Conservation (phyloP, 2,888 invertebrate species). For the Pteria penguin region DNA sequence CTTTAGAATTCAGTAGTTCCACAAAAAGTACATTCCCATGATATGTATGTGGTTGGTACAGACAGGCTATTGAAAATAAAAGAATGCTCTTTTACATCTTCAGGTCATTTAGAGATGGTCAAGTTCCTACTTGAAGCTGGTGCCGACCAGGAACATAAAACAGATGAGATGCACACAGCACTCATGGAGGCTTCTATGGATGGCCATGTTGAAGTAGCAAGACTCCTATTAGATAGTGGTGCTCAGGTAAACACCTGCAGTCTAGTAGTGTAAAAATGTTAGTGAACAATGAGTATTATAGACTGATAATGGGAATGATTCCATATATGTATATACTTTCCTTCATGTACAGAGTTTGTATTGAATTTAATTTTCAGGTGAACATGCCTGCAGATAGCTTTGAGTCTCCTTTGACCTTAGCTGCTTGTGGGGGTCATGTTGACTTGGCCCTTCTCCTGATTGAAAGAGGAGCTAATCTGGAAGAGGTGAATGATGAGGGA, state of each 20-base stretch:
- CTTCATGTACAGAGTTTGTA: background rate
- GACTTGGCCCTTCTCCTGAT: conserved; percentile 96
- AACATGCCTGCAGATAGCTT: conserved; percentile 99
- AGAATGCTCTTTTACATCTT: no score
- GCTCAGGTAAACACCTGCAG: conserved; percentile 94
- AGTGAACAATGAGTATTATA: no score
- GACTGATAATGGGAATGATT: no score
- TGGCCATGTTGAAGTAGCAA: conserved; percentile 98
- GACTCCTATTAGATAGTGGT: conserved; percentile 95
- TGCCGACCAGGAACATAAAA: conserved; percentile 98
- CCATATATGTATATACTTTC: background rate
- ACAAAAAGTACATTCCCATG: no score
- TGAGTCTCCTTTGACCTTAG: conserved; percentile 98
- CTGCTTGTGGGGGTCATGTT: conserved; percentile 99
- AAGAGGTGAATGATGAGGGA: conserved; percentile 99
- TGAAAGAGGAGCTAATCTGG: conserved; percentile 98
- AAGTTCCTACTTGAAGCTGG: conserved; percentile 96
- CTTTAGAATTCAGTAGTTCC: no score
- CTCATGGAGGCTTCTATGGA: conserved; percentile 99
- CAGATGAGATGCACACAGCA: conserved; percentile 99
- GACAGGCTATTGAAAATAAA: no score
- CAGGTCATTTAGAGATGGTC: conserved; percentile 96
- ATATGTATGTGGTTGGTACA: no score
- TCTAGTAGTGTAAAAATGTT: no score
- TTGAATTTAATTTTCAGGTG: conserved; percentile 82